phyloP scores from a whole-genome alignment of 2,113 vertebrate genomes.

The Phodopus roborovskii region DNA sequence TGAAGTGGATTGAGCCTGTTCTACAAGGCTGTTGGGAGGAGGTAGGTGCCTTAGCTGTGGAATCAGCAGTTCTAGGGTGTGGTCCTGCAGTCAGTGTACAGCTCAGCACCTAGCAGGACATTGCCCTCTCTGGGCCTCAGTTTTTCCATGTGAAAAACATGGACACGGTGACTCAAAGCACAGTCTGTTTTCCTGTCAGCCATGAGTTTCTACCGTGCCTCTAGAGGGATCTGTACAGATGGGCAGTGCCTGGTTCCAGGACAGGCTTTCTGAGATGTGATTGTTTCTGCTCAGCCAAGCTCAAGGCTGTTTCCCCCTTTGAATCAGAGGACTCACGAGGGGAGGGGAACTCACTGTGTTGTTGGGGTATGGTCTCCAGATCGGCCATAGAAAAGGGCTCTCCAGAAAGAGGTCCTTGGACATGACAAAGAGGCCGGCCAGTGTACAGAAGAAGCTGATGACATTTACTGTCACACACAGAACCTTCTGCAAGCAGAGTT shows the following conservation, averaged over 20 bases:
- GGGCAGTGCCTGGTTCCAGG: neutral
- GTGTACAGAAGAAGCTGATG: neutral
- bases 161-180: neutral
- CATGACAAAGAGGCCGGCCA: slow-evolving; percentile 37
- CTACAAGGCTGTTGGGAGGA: neutral
- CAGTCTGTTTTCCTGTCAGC: neutral
- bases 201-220: neutral
- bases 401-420: slow-evolving; percentile 71
- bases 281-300: neutral
- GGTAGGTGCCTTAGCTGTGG: neutral
- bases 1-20: neutral
- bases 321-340: neutral
- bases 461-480: neutral
- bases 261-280: neutral
- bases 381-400: neutral
- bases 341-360: slow-evolving; percentile 23
- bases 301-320: neutral
- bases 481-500: neutral
- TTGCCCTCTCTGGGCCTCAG: neutral
- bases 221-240: accelerated
- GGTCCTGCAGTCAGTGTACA: neutral
- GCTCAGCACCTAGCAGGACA: neutral
- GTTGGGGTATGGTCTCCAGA: slow-evolving; percentile 45
- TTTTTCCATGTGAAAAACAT: neutral
- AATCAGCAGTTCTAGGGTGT: too few relatives aligned